Evolutionary conservation across 2,797 vertebrate genomes (phyloP), one percentile per base, ranked within the genome.

Genomic region (Aplochiton taeniatus): DNA sequence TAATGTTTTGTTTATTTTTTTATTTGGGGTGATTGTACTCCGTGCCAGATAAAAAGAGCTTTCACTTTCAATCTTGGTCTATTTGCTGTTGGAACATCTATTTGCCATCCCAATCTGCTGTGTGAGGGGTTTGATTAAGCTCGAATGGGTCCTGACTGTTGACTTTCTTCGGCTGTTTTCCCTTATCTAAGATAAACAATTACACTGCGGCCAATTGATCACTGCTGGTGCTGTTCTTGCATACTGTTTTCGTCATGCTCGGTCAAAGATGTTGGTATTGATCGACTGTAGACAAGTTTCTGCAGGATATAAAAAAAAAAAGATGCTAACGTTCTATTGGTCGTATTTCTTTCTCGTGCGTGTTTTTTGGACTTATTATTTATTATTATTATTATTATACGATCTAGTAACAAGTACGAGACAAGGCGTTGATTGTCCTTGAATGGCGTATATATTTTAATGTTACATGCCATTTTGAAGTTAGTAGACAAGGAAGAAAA

Each of bases 131-230:
- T 51, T 51, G 48, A 62, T 52, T 50, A 62, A 17, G 48, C 31
- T 18, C 12, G 48, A 43, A 43, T 50, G 60, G 51, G 48, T 47
- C 17, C 19, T 61, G 60, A 51, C 51, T 52, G 60, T 62, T 62
- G 60, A 62, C 60, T 19, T 31, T 18, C 31, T 43, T 16, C 42
- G 10, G 31, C 60, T 10, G 8, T 17, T 18, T 62, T 18, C 31
- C 31, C 60, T 62, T 62, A 62, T 62, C 60, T 62, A 62, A 62
- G 49, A 43, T 62, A 62, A 62, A 62, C 60, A 62, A 51, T 43
- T 62, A 62, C 11, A 54, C 31, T 43, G 20, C 16, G 41, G 48
- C 48, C 48, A 18, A 62, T 62, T 31, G 49, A 62, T 62, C 49
- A 62, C 31, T 41, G 7, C 16, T 6, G n/a, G 10, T 62, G 48